A percentile compares a stretch with the other conserved stretches of the same genome.
Evolutionary conservation across 2,113 vertebrate genomes (phyloP).

Genomic region (Petromus typicus): DNA sequence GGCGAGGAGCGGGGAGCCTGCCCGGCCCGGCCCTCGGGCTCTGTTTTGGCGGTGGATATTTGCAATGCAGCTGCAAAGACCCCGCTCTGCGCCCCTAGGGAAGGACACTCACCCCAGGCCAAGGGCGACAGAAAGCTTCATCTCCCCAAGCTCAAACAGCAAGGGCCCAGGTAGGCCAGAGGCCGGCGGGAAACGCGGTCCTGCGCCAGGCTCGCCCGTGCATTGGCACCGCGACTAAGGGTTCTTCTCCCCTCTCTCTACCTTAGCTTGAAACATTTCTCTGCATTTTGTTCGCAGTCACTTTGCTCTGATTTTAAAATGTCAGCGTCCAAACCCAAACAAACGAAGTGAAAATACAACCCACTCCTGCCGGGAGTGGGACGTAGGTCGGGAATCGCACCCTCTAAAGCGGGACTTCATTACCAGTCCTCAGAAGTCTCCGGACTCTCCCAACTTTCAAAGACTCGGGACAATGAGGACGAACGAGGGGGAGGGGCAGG

Average conservation of each 20-base stretch:
- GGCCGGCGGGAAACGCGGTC: background rate
- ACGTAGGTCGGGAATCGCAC: background rate
- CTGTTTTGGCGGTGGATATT: background rate
- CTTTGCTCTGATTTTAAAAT: constrained; percentile 23
- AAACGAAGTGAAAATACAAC: constrained; percentile 50
- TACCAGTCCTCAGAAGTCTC: constrained; percentile 64
- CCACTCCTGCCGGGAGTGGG: background rate
- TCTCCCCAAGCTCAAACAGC: background rate
- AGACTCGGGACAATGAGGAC: constrained; percentile 35
- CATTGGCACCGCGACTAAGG: background rate
- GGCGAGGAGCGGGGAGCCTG: background rate
- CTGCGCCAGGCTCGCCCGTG: background rate
- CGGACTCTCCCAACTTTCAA: constrained; percentile 71
- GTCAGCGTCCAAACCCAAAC: constrained; percentile 24
- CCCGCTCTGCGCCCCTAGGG: background rate
- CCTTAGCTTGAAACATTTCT: background rate
- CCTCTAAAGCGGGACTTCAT: constrained; percentile 38
- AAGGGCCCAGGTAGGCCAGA: background rate
- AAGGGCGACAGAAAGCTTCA: background rate
- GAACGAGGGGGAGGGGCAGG: background rate
- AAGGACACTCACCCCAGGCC: background rate
- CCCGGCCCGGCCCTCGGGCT: background rate
- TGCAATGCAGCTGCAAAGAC: background rate
- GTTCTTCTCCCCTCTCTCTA: background rate
- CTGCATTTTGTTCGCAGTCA: background rate